Evolutionary conservation across 2,113 vertebrate genomes (phyloP), one percentile per base, ranked within the genome.

Genomic region (Chrysemys picta): DNA sequence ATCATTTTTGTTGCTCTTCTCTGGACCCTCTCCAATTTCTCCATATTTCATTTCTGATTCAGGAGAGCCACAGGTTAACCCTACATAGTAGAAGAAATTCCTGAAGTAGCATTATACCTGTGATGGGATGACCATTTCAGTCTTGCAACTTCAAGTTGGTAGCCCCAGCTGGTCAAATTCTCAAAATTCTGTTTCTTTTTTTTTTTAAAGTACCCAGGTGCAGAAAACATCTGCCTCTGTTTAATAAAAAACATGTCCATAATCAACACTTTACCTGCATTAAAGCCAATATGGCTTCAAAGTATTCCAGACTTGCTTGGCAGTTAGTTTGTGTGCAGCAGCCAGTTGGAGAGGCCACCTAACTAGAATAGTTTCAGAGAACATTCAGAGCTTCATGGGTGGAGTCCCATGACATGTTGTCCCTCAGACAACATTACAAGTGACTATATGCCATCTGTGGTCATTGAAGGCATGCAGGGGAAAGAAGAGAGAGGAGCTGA

Each of bases 281-380:
- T 93, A 89, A 85, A 94, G 57, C 90, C 94, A 96, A 83, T 92
- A 94, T 82, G 88, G 94, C 54, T 97, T 97, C 95, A 93, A 95
- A 96, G 81, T 10, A 45, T 86, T 96, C 91, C 94, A 97, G 82
- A 76, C 80, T 62, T 87, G 89, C 82, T 93, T 98, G 97, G 97
- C 96, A 89, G 38, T 7, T 27, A 35, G 12, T 27, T 19, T 65
- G 10, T 0, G 2, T 42, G 57, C 1, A 3, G 17, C 16, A 87
- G 95, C 95, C 96, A 98, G 90, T 79, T 97, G 97, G 95, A 97
- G 82, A 93, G 92, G 90, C 62, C 27, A 76, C n/a, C 75, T 31
- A 47, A 47, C 47, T 83, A 93, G 93, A 93, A 62, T 27, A 80
- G 56, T 92, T 94, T 89, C 90, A 95, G 89, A 56, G 85, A 97